Conservation (phyloP, 2,113 vertebrate species). For the Petroica traversi region DNA sequence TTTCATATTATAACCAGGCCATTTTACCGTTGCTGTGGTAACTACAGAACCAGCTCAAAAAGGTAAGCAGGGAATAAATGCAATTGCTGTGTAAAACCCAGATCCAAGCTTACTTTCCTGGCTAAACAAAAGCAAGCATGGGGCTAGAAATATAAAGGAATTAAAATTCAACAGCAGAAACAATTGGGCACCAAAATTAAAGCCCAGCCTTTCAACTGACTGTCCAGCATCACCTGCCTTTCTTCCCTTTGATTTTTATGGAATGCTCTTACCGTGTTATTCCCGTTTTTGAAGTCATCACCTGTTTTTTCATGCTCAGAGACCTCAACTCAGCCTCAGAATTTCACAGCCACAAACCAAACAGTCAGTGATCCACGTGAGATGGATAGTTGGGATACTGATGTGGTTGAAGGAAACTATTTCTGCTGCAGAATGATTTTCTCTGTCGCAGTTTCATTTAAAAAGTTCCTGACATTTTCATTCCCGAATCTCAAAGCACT, state of each 20-base stretch:
- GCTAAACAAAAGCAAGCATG: not conserved
- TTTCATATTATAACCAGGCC: not conserved
- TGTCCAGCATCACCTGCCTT: not conserved
- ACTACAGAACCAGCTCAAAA: not conserved
- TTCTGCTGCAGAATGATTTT: not conserved
- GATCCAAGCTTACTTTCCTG: not conserved
- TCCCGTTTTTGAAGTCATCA: not conserved
- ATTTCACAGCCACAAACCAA: not conserved
- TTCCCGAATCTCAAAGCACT: not conserved
- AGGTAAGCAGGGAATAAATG: not conserved
- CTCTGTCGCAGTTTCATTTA: not conserved
- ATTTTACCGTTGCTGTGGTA: conserved; percentile 22
- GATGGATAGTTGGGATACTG: not conserved
- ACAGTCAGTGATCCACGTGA: too few relatives aligned
- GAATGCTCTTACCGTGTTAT: not conserved
- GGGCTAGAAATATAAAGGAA: not conserved
- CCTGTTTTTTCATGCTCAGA: not conserved
- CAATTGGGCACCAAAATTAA: not conserved
- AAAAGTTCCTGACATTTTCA: not conserved
- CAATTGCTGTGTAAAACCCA: not conserved
- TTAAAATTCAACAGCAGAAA: not conserved
- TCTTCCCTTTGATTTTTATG: not conserved
- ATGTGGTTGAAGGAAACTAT: not conserved
- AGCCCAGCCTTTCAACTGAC: not conserved
- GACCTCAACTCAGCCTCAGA: not conserved